Base-by-base conservation (phyloP, 1,140 invertebrate genomes). In the Forficula auricularia region DNA sequence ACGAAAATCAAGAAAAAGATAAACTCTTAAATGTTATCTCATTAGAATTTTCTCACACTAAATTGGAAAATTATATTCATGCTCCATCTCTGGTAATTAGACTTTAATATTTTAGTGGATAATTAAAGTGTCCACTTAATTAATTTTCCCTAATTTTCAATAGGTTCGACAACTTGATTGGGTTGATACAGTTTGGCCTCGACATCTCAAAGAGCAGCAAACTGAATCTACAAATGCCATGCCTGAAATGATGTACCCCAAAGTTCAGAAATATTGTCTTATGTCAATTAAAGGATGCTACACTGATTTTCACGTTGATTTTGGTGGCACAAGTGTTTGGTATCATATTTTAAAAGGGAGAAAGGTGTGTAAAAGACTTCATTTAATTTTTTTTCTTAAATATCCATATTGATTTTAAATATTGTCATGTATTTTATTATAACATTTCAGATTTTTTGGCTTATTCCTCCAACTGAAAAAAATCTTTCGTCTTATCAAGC, bases 271-370 rank as follows among this genome's bases (percentile, higher is more conserved):
- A 55, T 94, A 94, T 64, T 92, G 87, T 62, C 67, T 94, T 42
- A 83, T 92, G 71, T 79, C 84, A 12, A 76, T 85, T 3, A 76
- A 74, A 55, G 80, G 83, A 54, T 84, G 82, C 48, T 95, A 82
- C 55, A 94, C 89, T 3, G 89, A 95, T 66, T 95, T 92, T 65
- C 90, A 95, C 57, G 75, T 95, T 27, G 89, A 94, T 62, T 92
- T 95, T 64, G 88, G 89, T 12, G 89, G 89, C 2, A 89, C 87
- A 0, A 87, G 83, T 12, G 89, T 94, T 0, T 95, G 89, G 88
- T 95, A 94, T 62, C 89, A 94, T 56, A 75, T 94, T 13, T 60
- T 92, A 35, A 62, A 63, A 71, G 79, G 59, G 59, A 58, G 56
- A 22, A 37, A 44, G 30, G 39, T 42, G 12, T 33, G 32, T 30